Conservation (phyloP, 2,113 vertebrate species). For the Toxotes chatareus region DNA sequence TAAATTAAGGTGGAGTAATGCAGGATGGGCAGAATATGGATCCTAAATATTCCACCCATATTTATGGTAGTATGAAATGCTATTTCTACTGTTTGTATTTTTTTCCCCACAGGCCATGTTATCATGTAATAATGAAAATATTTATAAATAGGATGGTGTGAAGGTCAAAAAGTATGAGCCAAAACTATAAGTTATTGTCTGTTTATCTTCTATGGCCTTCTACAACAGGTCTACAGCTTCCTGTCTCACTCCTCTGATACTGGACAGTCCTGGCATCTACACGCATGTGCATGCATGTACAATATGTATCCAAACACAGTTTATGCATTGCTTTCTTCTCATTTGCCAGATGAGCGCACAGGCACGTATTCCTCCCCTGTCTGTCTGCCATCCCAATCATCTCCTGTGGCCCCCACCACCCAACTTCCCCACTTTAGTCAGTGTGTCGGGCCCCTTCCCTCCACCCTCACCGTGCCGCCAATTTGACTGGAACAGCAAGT, state of each 20-base stretch:
- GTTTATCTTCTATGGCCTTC: background rate
- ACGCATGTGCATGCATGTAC: background rate
- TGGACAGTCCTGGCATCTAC: background rate
- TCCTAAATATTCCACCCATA: too few relatives aligned
- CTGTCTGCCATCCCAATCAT: conserved; percentile 51
- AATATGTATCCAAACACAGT: conserved; percentile 15
- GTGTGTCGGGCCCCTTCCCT: background rate
- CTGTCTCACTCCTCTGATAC: background rate
- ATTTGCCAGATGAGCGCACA: conserved; percentile 30
- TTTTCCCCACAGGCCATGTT: background rate
- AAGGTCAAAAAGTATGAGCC: background rate
- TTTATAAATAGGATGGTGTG: background rate
- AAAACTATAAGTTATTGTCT: background rate
- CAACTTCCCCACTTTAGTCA: conserved; percentile 23
- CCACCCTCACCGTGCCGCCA: conserved; percentile 80
- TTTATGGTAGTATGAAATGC: too few relatives aligned
- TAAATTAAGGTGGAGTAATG: too few relatives aligned
- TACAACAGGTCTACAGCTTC: background rate
- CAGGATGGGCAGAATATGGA: too few relatives aligned
- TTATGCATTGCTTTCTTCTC: conserved; percentile 22
- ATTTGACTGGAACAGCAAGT: conserved; percentile 79
- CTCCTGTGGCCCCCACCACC: conserved; percentile 33
- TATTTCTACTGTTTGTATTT: too few relatives aligned
- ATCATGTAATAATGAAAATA: background rate
- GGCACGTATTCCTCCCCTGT: background rate